Percentiles rank a stretch among this genome's conserved stretches.
phyloP scores from a whole-genome alignment of 2,888 invertebrate genomes.

The Cephus runcator region DNA sequence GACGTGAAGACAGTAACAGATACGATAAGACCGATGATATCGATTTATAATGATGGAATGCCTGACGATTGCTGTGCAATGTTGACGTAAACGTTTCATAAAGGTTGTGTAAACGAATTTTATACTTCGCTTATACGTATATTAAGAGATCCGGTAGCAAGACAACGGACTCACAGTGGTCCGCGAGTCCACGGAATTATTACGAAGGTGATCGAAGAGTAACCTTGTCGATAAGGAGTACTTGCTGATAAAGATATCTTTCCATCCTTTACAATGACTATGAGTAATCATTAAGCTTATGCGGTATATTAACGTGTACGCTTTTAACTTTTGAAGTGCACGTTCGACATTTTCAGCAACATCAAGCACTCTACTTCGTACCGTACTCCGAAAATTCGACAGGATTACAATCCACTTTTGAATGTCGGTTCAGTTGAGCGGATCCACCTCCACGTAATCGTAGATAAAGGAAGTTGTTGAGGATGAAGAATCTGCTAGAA shows the following conservation, averaged over 20 bases:
- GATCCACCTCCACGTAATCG: slow-evolving; percentile 61
- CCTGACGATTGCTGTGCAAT: not conserved
- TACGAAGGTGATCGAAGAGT: not conserved
- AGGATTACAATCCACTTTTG: not conserved
- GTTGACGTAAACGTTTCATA: not conserved
- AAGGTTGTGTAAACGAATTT: not conserved
- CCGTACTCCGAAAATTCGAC: slow-evolving; percentile 3
- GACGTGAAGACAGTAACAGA: not conserved
- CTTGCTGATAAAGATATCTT: not conserved
- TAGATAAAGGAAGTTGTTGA: slow-evolving; percentile 56
- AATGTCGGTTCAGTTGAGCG: slow-evolving; percentile 53
- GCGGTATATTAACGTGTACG: not conserved
- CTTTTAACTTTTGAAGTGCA: not conserved
- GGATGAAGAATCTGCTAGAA: slow-evolving; percentile 45
- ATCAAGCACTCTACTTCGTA: slow-evolving; percentile 15
- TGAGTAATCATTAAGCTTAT: not conserved
- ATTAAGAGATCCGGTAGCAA: not conserved
- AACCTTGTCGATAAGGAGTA: not conserved
- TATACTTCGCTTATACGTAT: not conserved
- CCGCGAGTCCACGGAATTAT: not conserved
- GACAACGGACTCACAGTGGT: not conserved
- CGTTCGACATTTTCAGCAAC: not conserved
- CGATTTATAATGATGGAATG: not conserved
- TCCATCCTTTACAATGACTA: not conserved
- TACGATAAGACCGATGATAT: not conserved